A percentile compares a stretch with the other conserved stretches of the same genome.
phyloP scores from a whole-genome alignment of 2,797 vertebrate species.

The Forpus xanthops region DNA sequence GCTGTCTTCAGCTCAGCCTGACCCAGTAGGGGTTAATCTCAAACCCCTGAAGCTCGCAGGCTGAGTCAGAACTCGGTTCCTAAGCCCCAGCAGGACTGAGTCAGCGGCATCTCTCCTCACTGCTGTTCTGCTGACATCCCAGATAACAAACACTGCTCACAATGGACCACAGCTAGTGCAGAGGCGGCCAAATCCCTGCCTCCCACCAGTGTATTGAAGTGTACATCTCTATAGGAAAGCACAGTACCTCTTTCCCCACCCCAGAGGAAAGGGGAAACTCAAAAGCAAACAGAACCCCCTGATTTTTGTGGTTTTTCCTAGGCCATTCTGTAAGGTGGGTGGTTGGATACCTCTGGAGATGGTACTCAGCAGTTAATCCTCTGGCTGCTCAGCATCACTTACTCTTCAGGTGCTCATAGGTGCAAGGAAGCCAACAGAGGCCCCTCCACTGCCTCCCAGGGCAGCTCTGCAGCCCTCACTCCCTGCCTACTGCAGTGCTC shows the following conservation, averaged over 20 bases:
- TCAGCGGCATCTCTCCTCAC: conserved; percentile 3
- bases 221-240: background rate
- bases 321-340: background rate
- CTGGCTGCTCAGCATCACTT: background rate
- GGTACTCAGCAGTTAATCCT: background rate
- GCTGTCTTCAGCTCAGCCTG: background rate
- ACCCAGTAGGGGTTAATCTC: background rate
- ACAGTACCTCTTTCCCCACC: background rate
- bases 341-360: background rate
- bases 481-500: background rate
- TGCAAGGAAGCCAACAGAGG: background rate
- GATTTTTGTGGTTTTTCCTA: background rate
- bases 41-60: background rate
- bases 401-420: conserved; percentile 25
- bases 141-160: background rate
- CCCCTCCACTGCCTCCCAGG: background rate
- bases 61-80: conserved; percentile 24
- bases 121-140: background rate
- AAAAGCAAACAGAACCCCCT: background rate
- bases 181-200: background rate
- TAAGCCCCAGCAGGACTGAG: conserved; percentile 7
- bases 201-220: background rate
- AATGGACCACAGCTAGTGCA: background rate
- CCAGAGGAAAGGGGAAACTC: background rate
- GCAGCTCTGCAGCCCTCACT: background rate